phyloP scores from a whole-genome alignment of 2,113 vertebrate genomes.

The Theristicus caerulescens region DNA sequence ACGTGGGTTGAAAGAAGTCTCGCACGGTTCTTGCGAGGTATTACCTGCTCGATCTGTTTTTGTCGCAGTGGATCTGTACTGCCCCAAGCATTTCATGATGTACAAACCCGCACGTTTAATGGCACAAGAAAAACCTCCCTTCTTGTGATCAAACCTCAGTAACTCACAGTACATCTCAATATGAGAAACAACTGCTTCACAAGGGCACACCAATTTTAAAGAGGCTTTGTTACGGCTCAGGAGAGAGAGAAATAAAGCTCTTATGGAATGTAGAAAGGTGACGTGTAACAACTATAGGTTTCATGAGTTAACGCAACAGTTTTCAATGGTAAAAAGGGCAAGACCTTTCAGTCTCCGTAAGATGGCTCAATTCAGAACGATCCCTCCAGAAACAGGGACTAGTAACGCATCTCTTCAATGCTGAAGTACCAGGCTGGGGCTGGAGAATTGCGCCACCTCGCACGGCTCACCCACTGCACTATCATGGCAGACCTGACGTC shows the following conservation, averaged over 20 bases:
- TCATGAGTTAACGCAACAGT: conserved; percentile 74
- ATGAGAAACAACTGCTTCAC: conserved; percentile 80
- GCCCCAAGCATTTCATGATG: conserved; percentile 37
- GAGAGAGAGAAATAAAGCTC: conserved; percentile 71
- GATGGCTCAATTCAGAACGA: conserved; percentile 77
- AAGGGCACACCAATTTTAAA: conserved; percentile 65
- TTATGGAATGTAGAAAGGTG: conserved; percentile 81
- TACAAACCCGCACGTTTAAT: conserved; percentile 54
- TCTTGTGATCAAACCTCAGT: conserved; percentile 67
- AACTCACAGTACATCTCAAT: conserved; percentile 79
- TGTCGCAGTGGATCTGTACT: conserved; percentile 22
- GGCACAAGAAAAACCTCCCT: conserved; percentile 75
- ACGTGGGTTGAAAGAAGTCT: neutral
- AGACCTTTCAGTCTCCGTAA: conserved; percentile 70
- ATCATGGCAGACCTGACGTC: conserved; percentile 56
- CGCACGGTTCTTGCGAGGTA: neutral
- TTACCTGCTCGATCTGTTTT: conserved; percentile 27
- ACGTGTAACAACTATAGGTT: conserved; percentile 54
- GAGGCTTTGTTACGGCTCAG: conserved; percentile 70
- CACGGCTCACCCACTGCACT: conserved; percentile 49
- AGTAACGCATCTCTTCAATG: conserved; percentile 13
- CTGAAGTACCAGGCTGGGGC: conserved; percentile 58
- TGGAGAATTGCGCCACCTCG: conserved; percentile 3
- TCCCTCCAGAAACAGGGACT: conserved; percentile 73
- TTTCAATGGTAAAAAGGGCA: conserved; percentile 70